Base-by-base conservation (phyloP, 2,113 vertebrate genomes). In the Prochilodus magdalenae region DNA sequence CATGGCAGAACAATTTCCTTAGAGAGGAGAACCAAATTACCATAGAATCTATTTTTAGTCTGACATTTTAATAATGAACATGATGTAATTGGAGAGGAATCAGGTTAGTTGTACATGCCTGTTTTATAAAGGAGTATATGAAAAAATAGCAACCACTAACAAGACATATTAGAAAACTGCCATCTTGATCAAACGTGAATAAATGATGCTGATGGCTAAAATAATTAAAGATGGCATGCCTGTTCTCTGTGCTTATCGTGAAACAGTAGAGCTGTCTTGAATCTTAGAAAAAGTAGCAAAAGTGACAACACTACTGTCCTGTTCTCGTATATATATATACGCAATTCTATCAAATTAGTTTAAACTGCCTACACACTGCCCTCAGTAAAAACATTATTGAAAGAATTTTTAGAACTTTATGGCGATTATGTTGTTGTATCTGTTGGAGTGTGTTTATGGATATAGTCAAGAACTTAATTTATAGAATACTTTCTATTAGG, bases 11-110 rank as follows among this genome's bases (percentile, higher is more conserved):
- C 74, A 78, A 79, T 87, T 78, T 84, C 80, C 66, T 76, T 16
- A 14, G n/a, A 73, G 77, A 79, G 70, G 44, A 63, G 75, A 83
- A 73, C 44, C 24, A 73, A 79, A 82, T 77, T 79, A 80, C 77
- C 57, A 71, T 55, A 29, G 29, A 18, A 26, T 36, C 51, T 76
- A 80, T 83, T 84, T 74, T 73, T 73, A 77, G 51, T 27, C 73
- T 85, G 77, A 74, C 78, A 82, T 88, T 88, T 88, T 84, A 86
- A 82, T 83, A 85, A 67, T 71, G 66, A 82, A 77, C 36, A 59
- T 82, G 57, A 77, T 67, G 62, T 81, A 81, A 82, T 66, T 74
- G 26, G 29, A 72, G 33, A 22, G 63, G 53, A 80, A 80, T 70
- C 20, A 57, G 71, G 67, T 80, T 75, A 70, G 51, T 65, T 82